Evolutionary conservation across 2,797 vertebrate genomes (phyloP).

Genomic region (Onychomys torridus): DNA sequence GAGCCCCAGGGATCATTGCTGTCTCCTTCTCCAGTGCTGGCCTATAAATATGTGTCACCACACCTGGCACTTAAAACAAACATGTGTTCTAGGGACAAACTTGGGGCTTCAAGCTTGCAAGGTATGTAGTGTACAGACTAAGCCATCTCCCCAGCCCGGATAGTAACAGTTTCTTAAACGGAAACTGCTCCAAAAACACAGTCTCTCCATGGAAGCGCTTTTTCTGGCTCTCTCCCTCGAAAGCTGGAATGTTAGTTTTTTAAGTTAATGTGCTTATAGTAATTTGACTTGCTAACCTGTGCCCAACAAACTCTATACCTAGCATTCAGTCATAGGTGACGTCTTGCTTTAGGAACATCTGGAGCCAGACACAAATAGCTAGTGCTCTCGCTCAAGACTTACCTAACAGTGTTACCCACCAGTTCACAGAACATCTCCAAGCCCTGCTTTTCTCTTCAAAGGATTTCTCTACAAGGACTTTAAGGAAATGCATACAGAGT

Average conservation of each 20-base stretch:
- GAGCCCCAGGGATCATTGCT: not conserved
- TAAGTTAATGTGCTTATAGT: not conserved
- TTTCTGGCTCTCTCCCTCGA: not conserved
- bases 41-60: not conserved
- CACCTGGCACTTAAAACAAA: not conserved
- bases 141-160: not conserved
- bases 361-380: not conserved
- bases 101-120: not conserved
- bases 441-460: constrained; percentile 1
- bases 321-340: not conserved
- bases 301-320: not conserved
- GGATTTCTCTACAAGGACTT: not conserved
- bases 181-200: constrained; percentile 23
- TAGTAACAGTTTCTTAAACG: constrained; percentile 5
- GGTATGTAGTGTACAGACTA: not conserved
- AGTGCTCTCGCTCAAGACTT: constrained; percentile 2
- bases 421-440: not conserved
- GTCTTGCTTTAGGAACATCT: constrained; percentile 34
- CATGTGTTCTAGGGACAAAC: not conserved
- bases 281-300: constrained; percentile 12
- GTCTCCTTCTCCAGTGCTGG: not conserved
- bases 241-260: constrained; percentile 38
- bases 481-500: not conserved
- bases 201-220: constrained; percentile 3
- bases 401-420: not conserved